Evolutionary conservation across 2,797 vertebrate species (phyloP).

Genomic region (Oreochromis mossambicus): DNA sequence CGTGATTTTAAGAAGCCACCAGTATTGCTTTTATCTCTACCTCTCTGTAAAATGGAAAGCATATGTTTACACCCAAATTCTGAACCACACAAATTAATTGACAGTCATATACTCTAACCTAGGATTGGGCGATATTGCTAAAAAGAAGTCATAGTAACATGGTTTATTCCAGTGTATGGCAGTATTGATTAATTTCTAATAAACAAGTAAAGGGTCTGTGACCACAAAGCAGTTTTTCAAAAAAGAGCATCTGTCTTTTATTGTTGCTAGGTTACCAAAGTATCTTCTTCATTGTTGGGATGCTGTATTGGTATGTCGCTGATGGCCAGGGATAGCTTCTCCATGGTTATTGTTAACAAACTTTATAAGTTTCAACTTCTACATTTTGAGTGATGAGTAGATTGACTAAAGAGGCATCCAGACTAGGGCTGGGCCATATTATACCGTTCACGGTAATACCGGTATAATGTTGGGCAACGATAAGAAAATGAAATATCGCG

Average conservation of each 20-base stretch:
- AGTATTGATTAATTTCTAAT: background rate
- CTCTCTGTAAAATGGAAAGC: background rate
- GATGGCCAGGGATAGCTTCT: background rate
- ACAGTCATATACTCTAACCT: background rate
- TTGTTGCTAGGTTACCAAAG: background rate
- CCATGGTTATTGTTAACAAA: background rate
- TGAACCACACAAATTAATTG: background rate
- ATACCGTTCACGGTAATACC: too few species aligned
- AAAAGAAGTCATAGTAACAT: background rate
- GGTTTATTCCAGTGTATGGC: background rate
- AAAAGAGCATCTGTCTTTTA: background rate
- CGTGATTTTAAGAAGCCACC: background rate
- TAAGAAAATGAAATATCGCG: too few species aligned
- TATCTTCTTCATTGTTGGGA: background rate
- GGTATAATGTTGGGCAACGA: too few species aligned
- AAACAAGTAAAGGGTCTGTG: background rate
- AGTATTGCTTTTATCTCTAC: background rate
- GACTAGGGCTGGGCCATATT: too few species aligned
- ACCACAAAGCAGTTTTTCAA: background rate
- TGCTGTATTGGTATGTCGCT: accelerated
- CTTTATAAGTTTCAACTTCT: background rate
- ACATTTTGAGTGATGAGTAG: background rate
- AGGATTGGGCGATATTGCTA: background rate
- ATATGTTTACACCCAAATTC: background rate
- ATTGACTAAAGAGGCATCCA: background rate